Conservation (phyloP, 1,140 invertebrate genomes). For the Temnothorax nylanderi region DNA sequence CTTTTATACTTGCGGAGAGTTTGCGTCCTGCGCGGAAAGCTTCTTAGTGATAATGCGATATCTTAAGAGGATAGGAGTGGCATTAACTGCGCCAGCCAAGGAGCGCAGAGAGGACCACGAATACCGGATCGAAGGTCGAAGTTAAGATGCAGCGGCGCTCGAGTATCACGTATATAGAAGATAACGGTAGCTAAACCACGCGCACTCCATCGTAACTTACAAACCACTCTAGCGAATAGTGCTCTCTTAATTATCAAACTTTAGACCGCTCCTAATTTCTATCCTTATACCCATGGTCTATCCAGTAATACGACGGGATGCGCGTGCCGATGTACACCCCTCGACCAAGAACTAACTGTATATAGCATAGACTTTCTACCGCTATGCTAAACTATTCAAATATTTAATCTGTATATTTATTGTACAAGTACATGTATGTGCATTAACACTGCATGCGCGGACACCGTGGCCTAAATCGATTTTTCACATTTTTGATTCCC, state of each 20-base stretch:
- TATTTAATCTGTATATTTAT: neutral
- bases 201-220: constrained; percentile 68
- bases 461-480: too few relatives aligned
- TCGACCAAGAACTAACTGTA: neutral
- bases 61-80: constrained; percentile 78
- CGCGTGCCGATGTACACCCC: constrained; percentile 16
- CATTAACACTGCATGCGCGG: too few relatives aligned
- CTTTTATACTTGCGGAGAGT: constrained; percentile 77
- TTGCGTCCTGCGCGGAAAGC: constrained; percentile 78
- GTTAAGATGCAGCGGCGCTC: constrained; percentile 40
- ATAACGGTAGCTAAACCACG: constrained; percentile 59
- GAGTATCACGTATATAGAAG: constrained; percentile 56
- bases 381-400: neutral
- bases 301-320: constrained; percentile 43
- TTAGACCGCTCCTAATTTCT: constrained; percentile 70
- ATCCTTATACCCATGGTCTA: constrained; percentile 57
- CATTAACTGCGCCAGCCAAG: constrained; percentile 73
- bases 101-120: constrained; percentile 29
- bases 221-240: constrained; percentile 66
- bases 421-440: neutral
- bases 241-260: constrained; percentile 78
- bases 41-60: constrained; percentile 81
- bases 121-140: constrained; percentile 67
- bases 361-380: constrained; percentile 10
- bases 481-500: too few relatives aligned